phyloP scores from a whole-genome alignment of 2,113 vertebrate genomes.

The Erpornis zantholeuca region DNA sequence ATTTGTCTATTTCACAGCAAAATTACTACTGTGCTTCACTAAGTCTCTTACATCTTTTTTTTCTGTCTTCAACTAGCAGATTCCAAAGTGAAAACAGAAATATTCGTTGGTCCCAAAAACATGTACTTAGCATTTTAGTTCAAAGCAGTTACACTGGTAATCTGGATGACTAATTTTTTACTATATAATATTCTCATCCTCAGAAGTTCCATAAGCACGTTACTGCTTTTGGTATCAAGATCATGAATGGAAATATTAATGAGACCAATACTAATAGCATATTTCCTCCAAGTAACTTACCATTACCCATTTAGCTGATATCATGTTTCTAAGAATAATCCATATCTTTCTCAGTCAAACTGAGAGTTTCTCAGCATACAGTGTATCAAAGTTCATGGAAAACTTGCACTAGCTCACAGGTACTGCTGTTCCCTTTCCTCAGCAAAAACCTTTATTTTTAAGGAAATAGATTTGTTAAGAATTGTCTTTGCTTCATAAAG shows the following conservation, averaged over 20 bases:
- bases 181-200: not conserved
- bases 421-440: not conserved
- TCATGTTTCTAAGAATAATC: not conserved
- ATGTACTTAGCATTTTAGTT: not conserved
- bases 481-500: not conserved
- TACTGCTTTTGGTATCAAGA: not conserved
- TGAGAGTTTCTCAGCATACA: not conserved
- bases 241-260: not conserved
- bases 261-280: not conserved
- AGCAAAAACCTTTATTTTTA: not conserved
- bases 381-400: not conserved
- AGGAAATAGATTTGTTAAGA: not conserved
- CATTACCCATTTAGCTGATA: not conserved
- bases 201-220: not conserved
- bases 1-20: not conserved
- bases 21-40: not conserved
- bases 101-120: not conserved
- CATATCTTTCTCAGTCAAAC: not conserved
- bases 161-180: not conserved
- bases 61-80: not conserved
- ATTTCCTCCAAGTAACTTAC: not conserved
- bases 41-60: not conserved
- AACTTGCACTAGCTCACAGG: not conserved
- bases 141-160: not conserved
- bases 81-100: not conserved